Conservation (phyloP, 2,888 invertebrate species). For the Gnatocerus cornutus region DNA sequence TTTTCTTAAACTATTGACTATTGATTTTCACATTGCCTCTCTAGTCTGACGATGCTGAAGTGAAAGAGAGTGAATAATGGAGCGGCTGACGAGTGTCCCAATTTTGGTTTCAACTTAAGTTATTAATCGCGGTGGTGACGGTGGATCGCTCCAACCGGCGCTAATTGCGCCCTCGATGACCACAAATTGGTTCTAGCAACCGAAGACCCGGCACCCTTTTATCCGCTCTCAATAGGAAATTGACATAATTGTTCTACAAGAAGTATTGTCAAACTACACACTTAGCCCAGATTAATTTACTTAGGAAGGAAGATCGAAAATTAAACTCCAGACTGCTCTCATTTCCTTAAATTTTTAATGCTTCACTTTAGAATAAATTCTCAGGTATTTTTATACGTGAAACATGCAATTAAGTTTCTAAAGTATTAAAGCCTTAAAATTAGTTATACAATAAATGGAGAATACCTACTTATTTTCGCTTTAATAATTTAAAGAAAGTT, state of each 20-base stretch:
- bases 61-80: slow-evolving; percentile 40
- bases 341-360: too few species aligned
- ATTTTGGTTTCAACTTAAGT: slow-evolving; percentile 40
- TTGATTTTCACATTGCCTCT: slow-evolving; percentile 19
- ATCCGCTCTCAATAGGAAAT: not conserved
- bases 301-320: too few species aligned
- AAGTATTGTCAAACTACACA: too few species aligned
- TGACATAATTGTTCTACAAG: not conserved
- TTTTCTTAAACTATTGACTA: slow-evolving; percentile 2
- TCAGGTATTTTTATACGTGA: too few species aligned
- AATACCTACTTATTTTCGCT: too few species aligned
- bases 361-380: too few species aligned
- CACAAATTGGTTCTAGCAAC: slow-evolving; percentile 39
- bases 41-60: slow-evolving; percentile 31
- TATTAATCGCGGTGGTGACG: slow-evolving; percentile 42
- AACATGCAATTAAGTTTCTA: too few species aligned
- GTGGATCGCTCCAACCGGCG: slow-evolving; percentile 30
- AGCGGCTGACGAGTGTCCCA: slow-evolving; percentile 44
- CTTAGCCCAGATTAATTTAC: too few species aligned
- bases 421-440: too few species aligned
- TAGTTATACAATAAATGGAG: too few species aligned
- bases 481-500: too few species aligned
- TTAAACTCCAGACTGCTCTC: too few species aligned
- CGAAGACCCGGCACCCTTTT: not conserved
- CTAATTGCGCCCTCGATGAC: slow-evolving; percentile 46